Evolutionary conservation across 2,113 vertebrate species (phyloP), one percentile per base, ranked within the genome.

Genomic region (Mastomys natalensis): DNA sequence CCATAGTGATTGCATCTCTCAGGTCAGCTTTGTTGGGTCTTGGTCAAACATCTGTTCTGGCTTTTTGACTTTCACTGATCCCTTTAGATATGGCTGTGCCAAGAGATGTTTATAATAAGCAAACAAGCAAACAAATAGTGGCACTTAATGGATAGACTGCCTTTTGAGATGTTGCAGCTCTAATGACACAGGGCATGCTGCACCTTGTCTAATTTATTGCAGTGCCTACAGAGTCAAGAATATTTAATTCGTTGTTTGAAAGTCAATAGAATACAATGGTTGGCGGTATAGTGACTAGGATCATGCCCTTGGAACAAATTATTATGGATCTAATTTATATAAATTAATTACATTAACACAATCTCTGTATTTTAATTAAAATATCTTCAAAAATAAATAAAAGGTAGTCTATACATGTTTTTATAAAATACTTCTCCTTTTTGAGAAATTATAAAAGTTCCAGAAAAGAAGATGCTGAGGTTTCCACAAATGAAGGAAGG

Each of bases 121-220:
- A 62, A 37, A 62, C 5, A 43, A 72, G 37, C 5, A 4, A 62
- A 9, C 24, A 10, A 40, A 43, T 4, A 43, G 53, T 40, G 22
- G 11, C 1, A 19, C 7, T 43, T 8, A 34, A 6, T n/a, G 7
- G 4, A 64, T 5, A 91, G 43, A 53, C 43, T 43, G 0, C 0
- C 3, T 64, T 22, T 55, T 87, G 15, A 72, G 26, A 10, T 4
- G 1, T 12, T 60, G 8, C 5, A 55, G 13, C 37, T 72, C 1
- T 62, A 31, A 22, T 13, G 2, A n/a, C 51, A 70, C 22, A 45
- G 2, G 2, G 0, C 5, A 5, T 85, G 13, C 2, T 64, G 10
- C 3, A 15, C 24, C 7, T 10, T 64, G 3, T 40, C n/a, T 40
- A 9, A 3, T 53, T n/a, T 48, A 22, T 13, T 48, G 29, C 43